Percentiles rank a stretch among this genome's conserved stretches.
These are phyloP conservation scores for Coracias cyanogaster DNA, from an alignment of 2,797 vertebrate genomes.

Conservation along the genomic window DNA sequence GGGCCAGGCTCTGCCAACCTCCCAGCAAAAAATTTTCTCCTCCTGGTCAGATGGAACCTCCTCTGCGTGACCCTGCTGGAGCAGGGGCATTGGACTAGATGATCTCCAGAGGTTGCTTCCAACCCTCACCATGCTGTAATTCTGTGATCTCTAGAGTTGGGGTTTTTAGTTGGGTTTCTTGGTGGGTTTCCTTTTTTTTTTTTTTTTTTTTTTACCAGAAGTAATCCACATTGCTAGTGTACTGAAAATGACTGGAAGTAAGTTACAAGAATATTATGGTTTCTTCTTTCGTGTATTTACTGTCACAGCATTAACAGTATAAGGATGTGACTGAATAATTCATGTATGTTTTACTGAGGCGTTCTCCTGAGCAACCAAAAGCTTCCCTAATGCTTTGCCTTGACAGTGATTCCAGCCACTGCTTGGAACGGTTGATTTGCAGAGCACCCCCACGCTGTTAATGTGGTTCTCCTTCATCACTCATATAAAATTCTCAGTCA, in stretches of 20 bases:
- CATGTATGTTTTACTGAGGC: neutral
- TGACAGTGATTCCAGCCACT: neutral
- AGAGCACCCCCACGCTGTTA: neutral
- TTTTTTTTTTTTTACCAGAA: neutral
- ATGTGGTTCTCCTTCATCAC: neutral
- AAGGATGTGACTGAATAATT: conserved; percentile 45
- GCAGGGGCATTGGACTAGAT: neutral
- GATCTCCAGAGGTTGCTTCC: neutral
- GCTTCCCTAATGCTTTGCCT: conserved; percentile 30
- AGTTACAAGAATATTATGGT: neutral
- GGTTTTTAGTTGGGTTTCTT: neutral
- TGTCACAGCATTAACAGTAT: conserved; percentile 10
- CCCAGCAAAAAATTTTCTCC: too few species aligned
- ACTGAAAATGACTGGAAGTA: neutral
- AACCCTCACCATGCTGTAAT: neutral
- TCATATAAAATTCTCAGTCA: neutral
- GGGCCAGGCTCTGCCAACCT: too few species aligned
- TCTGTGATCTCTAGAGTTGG: neutral
- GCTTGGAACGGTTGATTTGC: neutral
- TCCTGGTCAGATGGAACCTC: too few species aligned
- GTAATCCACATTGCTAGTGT: neutral
- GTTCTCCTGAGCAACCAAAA: conserved; percentile 4
- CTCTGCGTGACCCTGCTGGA: neutral
- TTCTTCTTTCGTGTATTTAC: neutral
- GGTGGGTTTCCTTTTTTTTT: neutral